These are phyloP conservation scores for Glossophaga mutica DNA, from an alignment of 2,797 vertebrate species.

Conservation along the genomic window DNA sequence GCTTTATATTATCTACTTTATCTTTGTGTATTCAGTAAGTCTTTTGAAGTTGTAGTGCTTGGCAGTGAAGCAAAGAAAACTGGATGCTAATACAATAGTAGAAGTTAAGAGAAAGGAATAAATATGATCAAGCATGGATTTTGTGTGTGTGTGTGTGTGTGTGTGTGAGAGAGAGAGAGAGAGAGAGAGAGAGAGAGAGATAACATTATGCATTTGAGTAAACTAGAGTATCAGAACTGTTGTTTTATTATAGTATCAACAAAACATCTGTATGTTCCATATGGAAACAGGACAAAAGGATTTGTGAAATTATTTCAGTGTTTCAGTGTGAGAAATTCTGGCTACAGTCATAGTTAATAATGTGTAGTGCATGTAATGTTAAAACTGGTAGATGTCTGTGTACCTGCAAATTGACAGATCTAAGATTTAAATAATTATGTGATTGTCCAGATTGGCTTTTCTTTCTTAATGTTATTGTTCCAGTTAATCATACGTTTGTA, in stretches of 20 bases:
- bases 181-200: background rate
- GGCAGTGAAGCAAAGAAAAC: background rate
- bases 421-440: background rate
- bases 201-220: background rate
- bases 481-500: background rate
- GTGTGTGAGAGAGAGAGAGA: no score
- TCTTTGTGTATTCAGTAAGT: background rate
- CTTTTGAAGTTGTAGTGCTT: background rate
- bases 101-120: background rate
- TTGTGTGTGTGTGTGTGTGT: background rate
- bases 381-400: background rate
- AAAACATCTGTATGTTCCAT: background rate
- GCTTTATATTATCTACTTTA: background rate
- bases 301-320: background rate
- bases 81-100: background rate
- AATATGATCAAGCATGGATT: background rate
- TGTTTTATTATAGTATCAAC: background rate
- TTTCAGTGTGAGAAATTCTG: background rate
- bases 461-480: background rate
- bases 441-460: background rate
- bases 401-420: background rate
- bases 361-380: background rate
- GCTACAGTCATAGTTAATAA: background rate
- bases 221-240: background rate
- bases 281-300: background rate